Evolutionary conservation across 2,113 vertebrate species (phyloP).

Genomic region (Brienomyrus longianalis): DNA sequence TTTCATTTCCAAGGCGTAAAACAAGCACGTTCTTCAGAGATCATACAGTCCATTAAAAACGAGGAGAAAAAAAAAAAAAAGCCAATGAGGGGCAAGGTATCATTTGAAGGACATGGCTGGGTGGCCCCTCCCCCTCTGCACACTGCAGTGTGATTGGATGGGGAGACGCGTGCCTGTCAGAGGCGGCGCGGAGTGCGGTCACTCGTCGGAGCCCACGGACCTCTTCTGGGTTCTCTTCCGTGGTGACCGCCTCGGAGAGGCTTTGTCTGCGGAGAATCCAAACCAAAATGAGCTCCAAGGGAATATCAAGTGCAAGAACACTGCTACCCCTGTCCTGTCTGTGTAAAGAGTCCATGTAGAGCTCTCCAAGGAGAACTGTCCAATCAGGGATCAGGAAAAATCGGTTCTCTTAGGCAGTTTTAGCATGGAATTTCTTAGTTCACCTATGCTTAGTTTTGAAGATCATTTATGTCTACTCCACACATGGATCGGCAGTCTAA

Average conservation of each 20-base stretch:
- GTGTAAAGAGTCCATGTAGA: too few species aligned
- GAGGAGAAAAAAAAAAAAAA: not conserved
- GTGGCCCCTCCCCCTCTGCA: not conserved
- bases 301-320: conserved; percentile 12
- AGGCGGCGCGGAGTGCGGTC: conserved; percentile 39
- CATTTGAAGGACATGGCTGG: not conserved
- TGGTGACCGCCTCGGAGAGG: conserved; percentile 85
- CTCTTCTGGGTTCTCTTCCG: conserved; percentile 92
- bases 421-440: not conserved
- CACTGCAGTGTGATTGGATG: not conserved
- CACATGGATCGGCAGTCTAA: not conserved
- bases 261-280: conserved; percentile 72
- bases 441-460: not conserved
- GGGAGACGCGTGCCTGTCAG: not conserved
- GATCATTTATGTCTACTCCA: not conserved
- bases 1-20: not conserved
- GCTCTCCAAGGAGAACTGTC: not conserved
- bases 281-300: not conserved
- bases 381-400: not conserved
- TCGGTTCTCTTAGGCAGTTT: not conserved
- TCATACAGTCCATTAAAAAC: not conserved
- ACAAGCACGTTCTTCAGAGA: not conserved
- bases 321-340: not conserved
- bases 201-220: conserved; percentile 94
- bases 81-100: not conserved